These are phyloP conservation scores for Morone saxatilis DNA, from an alignment of 2,113 vertebrate genomes.

Conservation along the genomic window DNA sequence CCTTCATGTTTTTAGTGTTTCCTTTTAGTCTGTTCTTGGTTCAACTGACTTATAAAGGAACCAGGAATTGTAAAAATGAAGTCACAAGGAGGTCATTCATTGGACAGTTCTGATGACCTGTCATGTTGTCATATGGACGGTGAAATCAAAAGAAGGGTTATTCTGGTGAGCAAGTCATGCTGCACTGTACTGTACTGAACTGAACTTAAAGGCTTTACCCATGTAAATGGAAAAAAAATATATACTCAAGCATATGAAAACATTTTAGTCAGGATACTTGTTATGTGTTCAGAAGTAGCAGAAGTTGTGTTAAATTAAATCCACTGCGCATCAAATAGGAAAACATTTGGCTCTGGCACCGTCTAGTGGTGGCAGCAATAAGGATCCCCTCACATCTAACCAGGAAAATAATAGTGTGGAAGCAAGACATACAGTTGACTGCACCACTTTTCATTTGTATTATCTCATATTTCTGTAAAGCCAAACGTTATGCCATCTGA, in stretches of 20 bases:
- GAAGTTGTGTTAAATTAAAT: neutral
- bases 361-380: conserved; percentile 30
- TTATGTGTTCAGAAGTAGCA: neutral
- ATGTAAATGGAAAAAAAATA: neutral
- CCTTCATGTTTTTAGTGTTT: neutral
- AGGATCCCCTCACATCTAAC: neutral
- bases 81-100: neutral
- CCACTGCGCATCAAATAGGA: neutral
- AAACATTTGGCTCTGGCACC: conserved; percentile 1
- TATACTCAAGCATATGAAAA: neutral
- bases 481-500: neutral
- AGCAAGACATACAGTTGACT: neutral
- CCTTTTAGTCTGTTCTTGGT: neutral
- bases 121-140: neutral
- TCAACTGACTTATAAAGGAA: neutral
- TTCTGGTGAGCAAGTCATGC: neutral
- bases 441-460: neutral
- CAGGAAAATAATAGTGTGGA: no score
- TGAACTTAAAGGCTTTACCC: neutral
- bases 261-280: neutral
- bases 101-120: neutral
- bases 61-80: no score
- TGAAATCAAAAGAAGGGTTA: neutral
- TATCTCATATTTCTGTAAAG: neutral
- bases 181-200: neutral